Conservation (phyloP, 2,888 invertebrate species). For the Tetanocera ferruginea region DNA sequence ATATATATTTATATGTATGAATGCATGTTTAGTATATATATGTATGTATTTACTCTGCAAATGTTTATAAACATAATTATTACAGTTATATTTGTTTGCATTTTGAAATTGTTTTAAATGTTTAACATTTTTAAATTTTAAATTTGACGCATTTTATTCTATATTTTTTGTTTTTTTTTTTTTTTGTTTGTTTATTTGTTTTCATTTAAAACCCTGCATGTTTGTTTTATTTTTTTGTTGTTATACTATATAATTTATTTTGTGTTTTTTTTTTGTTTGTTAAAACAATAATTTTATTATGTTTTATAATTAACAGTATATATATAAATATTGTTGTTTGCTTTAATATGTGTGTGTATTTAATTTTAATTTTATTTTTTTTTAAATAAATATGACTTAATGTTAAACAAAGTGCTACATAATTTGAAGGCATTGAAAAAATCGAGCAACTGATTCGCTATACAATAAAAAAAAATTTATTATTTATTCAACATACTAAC, state of each 20-base stretch:
- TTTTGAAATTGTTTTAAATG: not conserved
- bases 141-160: not conserved
- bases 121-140: not conserved
- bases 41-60: not conserved
- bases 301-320: slow-evolving; percentile 41
- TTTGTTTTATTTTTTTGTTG: slow-evolving; percentile 45
- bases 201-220: slow-evolving; percentile 42
- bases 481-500: too few species aligned
- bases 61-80: not conserved
- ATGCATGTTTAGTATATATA: slow-evolving; percentile 40
- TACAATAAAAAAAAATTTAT: too few species aligned
- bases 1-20: slow-evolving; percentile 47
- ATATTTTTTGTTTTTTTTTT: not conserved
- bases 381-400: too few species aligned
- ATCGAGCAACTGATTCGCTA: too few species aligned
- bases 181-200: slow-evolving; percentile 27
- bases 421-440: too few species aligned
- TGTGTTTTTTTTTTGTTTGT: slow-evolving; percentile 48
- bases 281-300: slow-evolving; percentile 53
- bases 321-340: slow-evolving; percentile 43
- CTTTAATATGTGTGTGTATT: slow-evolving; percentile 36
- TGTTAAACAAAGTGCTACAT: too few species aligned
- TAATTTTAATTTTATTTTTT: slow-evolving; percentile 7
- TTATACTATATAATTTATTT: slow-evolving; percentile 29
- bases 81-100: slow-evolving; percentile 6